Base-by-base conservation (phyloP, 2,888 invertebrate species). In the Coelogynopora nodosa region DNA sequence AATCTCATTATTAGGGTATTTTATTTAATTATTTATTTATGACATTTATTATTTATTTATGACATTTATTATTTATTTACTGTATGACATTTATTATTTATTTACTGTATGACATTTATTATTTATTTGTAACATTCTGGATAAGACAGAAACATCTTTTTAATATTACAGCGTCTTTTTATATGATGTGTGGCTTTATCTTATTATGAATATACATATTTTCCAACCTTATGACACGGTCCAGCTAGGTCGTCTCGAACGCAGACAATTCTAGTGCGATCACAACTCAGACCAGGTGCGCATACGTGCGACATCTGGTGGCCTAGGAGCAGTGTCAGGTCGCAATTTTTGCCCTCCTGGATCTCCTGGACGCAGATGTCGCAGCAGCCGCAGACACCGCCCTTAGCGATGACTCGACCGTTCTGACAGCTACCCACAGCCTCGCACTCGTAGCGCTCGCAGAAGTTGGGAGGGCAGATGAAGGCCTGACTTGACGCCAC, bases 181-280 rank as follows among this genome's bases (percentile, higher is more conserved):
- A n/a, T n/a, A n/a, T n/a, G n/a, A n/a, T n/a, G n/a, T n/a, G n/a
- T n/a, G n/a, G n/a, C n/a, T n/a, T n/a, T n/a, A n/a, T n/a, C n/a
- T n/a, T n/a, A n/a, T n/a, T n/a, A n/a, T n/a, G n/a, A n/a, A n/a
- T n/a, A n/a, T n/a, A n/a, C n/a, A n/a, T n/a, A n/a, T n/a, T n/a
- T n/a, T n/a, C n/a, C n/a, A n/a, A 30, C 49, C 88, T 87, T 13
- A 13, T 74, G 49, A 89, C 89, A 88, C 89, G 89, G 13, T 67
- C 85, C 31, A 89, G 90, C 10, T 86, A 85, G 2, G 82, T 86
- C 0, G 88, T 88, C 10, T 89, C 90, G 0, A 89, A 31, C 18
- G 89, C 83, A 30, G 74, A 30, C 0, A 18, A 5, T n/a, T 29
- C 81, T 5, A 82, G n/a, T 26, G 49, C 28, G 10, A 67, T 30